Base-by-base conservation (phyloP, 64 coral and sea anemone species). In the Anthopleura sola region DNA sequence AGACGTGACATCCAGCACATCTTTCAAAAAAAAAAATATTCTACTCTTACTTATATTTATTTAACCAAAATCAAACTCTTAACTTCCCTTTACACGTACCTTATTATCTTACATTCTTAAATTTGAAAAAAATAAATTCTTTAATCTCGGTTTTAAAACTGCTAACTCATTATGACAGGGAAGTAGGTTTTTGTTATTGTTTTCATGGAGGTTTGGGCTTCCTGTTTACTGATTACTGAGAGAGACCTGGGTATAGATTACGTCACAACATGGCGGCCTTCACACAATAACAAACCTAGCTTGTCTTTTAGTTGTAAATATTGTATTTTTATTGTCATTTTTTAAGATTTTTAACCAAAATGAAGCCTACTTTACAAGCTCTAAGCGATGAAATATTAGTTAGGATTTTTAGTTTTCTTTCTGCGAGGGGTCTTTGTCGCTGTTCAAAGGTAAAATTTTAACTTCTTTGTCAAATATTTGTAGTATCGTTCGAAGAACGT, bases 301-400 rank as follows among this genome's bases (percentile, higher is more conserved):
- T 48, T 48, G 21, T 23, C 0, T 38, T 79, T 79, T 48, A 23
- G 6, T 21, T 79, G 76, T 79, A 79, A 79, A 44, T 38, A 44
- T 48, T 44, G 17, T 79, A 20, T 79, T 79, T 79, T 79, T 44
- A 79, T 44, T 6, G 39, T 47, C 20, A 79, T 48, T 79, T 79
- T 79, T 9, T 48, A 10, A 1, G 21, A 38, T 48, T 38, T 79
- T 79, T 79, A 79, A 44, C 21, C 7, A 48, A 79, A 17, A 79
- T 79, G 76, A 21, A 44, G 11, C 18, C 76, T 83, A 31, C 53
- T 75, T 87, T 92, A 86, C 36, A 77, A 21, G 47, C 37, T 83
- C 81, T 96, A 86, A 96, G 94, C 86, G 90, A 96, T 76, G 94
- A 96, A 75, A 96, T 96, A 57, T 80, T 96, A 64, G 87, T 96